phyloP scores from a whole-genome alignment of 2,113 vertebrate genomes.

The Corythoichthys intestinalis region DNA sequence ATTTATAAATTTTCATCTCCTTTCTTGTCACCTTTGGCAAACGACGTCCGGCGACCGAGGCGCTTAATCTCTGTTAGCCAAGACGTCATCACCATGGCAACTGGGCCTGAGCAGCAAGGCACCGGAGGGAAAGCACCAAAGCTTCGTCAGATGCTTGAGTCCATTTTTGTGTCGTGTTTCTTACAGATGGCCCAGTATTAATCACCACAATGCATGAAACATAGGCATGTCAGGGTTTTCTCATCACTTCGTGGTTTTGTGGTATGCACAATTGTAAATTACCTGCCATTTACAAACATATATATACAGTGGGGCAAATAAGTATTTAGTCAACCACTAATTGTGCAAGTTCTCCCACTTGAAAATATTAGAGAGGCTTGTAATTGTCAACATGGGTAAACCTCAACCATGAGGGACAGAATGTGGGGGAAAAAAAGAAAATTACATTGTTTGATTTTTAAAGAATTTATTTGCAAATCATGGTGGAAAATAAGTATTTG shows the following conservation, averaged over 20 bases:
- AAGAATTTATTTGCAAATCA: no score
- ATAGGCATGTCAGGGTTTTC: background rate
- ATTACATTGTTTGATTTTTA: no score
- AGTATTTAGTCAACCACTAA: no score
- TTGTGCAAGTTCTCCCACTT: no score
- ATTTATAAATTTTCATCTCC: background rate
- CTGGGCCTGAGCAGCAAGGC: slow-evolving; percentile 44
- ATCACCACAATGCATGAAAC: slow-evolving; percentile 13
- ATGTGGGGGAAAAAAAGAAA: no score
- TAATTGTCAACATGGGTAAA: no score
- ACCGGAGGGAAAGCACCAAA: slow-evolving; percentile 27
- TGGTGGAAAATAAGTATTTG: no score
- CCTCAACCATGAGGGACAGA: no score
- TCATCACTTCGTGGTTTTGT: background rate
- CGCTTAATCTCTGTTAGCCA: slow-evolving; percentile 52
- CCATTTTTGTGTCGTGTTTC: slow-evolving; percentile 8
- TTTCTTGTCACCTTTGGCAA: slow-evolving; percentile 21
- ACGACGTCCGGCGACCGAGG: slow-evolving; percentile 37
- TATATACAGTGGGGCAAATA: no score
- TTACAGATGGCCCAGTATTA: slow-evolving; percentile 9
- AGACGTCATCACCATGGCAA: slow-evolving; percentile 64
- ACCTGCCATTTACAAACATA: background rate
- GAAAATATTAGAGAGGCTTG: no score
- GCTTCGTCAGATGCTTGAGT: slow-evolving; percentile 35
- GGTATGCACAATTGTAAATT: background rate